Evolutionary conservation across 1,140 invertebrate species (phyloP), one percentile per base, ranked within the genome.

Genomic region (Akabosia matsudoensis): DNA sequence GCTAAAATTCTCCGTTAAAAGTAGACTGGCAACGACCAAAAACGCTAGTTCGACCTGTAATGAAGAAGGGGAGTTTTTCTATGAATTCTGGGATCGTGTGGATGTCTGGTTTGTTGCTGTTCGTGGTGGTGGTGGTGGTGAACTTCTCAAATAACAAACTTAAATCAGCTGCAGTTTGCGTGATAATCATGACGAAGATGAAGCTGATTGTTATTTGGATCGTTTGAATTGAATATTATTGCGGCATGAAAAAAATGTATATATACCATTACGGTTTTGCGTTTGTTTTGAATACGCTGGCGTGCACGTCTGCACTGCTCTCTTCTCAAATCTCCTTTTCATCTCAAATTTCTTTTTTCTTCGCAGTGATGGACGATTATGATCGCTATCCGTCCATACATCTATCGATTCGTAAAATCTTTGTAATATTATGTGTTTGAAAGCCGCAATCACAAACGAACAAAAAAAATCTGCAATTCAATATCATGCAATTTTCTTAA

Each of bases 1-100:
- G 37, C 37, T 7, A 7, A 45, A 7, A 45, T 45, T 10, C 37
- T 45, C 37, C 37, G 37, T 45, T 45, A 45, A 45, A 45, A 45
- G 37, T 18, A 10, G 37, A 45, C 37, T 45, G 7, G 37, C 37
- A 45, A 45, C 37, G 7, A 45, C 7, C 37, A 18, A 45, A n/a
- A n/a, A n/a, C n/a, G 37, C 18, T 18, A 45, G 37, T 61, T 61
- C 10, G 45, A 13, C n/a, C 45, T 51, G 54, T 61, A 61, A 61
- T 61, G 54, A 61, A 61, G 54, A 61, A 61, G 54, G 54, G 54
- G 54, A 61, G 54, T 61, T 61, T 14, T n/a, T 61, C 54, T 14
- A 10, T 45, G 7, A 18, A 7, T 45, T 18, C 18, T 45, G 18
- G 7, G 37, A 45, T 45, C 7, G 18, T 45, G 37, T n/a, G n/a